Conservation (phyloP, 2,797 vertebrate genomes). For the Naso thynnoides region DNA sequence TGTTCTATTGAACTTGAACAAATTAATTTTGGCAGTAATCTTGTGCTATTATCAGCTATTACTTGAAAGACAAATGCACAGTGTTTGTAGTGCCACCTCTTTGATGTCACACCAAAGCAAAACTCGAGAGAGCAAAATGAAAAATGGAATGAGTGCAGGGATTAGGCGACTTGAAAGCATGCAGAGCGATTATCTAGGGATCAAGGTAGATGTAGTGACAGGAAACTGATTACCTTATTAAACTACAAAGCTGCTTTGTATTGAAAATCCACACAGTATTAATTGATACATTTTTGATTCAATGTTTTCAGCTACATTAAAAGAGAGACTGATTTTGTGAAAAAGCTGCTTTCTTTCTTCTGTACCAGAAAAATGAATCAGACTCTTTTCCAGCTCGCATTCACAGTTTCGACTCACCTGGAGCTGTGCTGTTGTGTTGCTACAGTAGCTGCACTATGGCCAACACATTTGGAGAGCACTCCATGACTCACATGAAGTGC, state of each 20-base stretch:
- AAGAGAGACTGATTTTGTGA: slow-evolving; percentile 8
- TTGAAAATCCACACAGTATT: slow-evolving; percentile 15
- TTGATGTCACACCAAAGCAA: slow-evolving; percentile 72
- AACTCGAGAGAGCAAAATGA: slow-evolving; percentile 43
- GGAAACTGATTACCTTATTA: slow-evolving; percentile 33
- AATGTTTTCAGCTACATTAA: slow-evolving; percentile 1
- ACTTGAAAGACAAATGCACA: slow-evolving; percentile 57
- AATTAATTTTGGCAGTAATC: slow-evolving; percentile 63
- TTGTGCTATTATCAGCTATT: slow-evolving; percentile 59
- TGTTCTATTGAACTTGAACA: slow-evolving; percentile 44
- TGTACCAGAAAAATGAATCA: slow-evolving; percentile 13
- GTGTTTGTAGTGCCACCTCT: slow-evolving; percentile 58
- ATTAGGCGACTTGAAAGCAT: slow-evolving; percentile 68
- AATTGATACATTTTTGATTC: slow-evolving; percentile 19
- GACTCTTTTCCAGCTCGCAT: slow-evolving; percentile 18
- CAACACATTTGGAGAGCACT: slow-evolving; percentile 46
- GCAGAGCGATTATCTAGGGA: slow-evolving; percentile 51
- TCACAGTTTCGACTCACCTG: slow-evolving; percentile 55
- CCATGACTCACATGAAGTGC: slow-evolving; percentile 56
- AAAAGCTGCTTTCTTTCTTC: neutral
- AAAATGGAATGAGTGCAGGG: slow-evolving; percentile 57
- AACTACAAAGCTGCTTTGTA: slow-evolving; percentile 27
- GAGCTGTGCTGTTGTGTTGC: slow-evolving; percentile 50
- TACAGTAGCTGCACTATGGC: slow-evolving; percentile 7
- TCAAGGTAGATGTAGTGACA: slow-evolving; percentile 63